Evolutionary conservation across 2,113 vertebrate genomes (phyloP).

Genomic region (Xenopus borealis): DNA sequence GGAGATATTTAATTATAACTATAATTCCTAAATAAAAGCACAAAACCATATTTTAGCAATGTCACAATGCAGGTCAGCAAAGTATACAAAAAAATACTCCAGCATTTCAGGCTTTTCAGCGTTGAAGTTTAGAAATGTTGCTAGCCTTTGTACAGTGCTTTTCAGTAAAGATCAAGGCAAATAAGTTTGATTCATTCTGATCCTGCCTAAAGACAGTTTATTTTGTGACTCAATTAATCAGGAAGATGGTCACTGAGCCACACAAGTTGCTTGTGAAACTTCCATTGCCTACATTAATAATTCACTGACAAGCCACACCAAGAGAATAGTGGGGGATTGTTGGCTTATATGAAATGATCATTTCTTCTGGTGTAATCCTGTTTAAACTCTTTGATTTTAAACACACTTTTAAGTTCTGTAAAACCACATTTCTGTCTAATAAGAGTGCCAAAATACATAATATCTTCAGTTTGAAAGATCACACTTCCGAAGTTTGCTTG

Average conservation of each 20-base stretch:
- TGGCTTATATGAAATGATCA: neutral
- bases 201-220: neutral
- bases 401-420: neutral
- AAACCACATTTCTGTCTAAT: neutral
- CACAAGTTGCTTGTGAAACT: neutral
- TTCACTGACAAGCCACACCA: neutral
- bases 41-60: too few relatives aligned
- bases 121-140: neutral
- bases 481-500: too few relatives aligned
- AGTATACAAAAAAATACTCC: neutral
- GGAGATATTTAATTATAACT: too few relatives aligned
- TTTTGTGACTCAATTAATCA: neutral
- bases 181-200: neutral
- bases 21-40: too few relatives aligned
- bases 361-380: neutral
- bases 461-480: neutral
- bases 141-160: neutral
- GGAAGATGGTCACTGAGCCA: neutral
- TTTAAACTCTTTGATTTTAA: neutral
- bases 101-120: neutral
- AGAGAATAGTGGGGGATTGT: neutral
- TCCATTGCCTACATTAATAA: slow-evolving; percentile 9
- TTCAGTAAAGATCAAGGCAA: neutral
- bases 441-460: neutral
- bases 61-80: too few relatives aligned